Evolutionary conservation across 2,888 invertebrate species (phyloP), one percentile per base, ranked within the genome.

Genomic region (Amaurobius ferox): DNA sequence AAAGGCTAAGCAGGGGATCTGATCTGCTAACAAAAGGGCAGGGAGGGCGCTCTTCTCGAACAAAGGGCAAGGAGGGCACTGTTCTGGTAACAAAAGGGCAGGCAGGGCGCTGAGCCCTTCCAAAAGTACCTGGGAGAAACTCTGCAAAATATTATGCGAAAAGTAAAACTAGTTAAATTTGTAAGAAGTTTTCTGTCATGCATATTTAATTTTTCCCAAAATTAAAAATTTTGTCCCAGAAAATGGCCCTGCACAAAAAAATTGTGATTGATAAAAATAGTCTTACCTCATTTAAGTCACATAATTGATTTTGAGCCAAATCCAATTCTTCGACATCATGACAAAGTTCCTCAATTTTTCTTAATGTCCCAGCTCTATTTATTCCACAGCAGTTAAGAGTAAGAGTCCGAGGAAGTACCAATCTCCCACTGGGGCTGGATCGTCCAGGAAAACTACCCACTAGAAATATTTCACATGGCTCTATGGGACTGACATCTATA

Each of bases 371-470:
- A 62, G 97, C 97, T 90, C 95, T 94, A 90, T 96, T 95, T 89
- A 98, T 97, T 91, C 96, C 96, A 92, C 97, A 97, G 92, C 96
- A 96, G 90, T 97, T 97, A 79, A 98, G 94, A 89, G 97, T 96
- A 90, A 98, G 93, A 28, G 90, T 89, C n/a, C 90, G 88, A 6
- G 92, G 91, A 19, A 91, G 88, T 44, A 89, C 87, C 40, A 90
- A 64, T 28, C 86, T 71, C 6, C 88, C 88, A 68, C 86, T 81
- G 2, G 88, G 83, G 79, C 89, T 88, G 55, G 89, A 88, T 30
- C 81, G 96, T 93, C 13, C 96, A 95, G 30, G 97, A 96, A 88
- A 96, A 89, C 89, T 91, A 90, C 87, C 91, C 93, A 23, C 96
- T 95, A 97, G 95, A 91, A 95, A 96, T 90, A 97, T 96, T 89